phyloP scores from a whole-genome alignment of 2,797 vertebrate genomes.

The Telmatherina bonti region DNA sequence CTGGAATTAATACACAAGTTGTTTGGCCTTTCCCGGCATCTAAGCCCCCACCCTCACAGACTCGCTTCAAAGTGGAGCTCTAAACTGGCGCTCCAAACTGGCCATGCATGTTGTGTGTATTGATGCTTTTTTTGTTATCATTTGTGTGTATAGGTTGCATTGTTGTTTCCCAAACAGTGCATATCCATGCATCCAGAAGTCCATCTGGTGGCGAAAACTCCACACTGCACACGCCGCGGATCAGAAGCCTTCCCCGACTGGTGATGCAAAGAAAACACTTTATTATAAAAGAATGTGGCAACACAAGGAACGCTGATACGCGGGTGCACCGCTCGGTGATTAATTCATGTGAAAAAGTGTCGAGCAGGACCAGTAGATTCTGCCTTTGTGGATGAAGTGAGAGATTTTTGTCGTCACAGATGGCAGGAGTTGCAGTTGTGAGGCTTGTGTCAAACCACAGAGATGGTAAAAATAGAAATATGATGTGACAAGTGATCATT shows the following conservation, averaged over 20 bases:
- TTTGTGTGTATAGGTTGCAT: conserved; percentile 14
- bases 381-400: too few species aligned
- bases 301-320: not conserved
- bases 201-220: conserved; percentile 81
- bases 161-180: conserved; percentile 19
- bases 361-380: not conserved
- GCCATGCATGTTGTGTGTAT: not conserved
- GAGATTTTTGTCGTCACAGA: too few species aligned
- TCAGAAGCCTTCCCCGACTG: not conserved
- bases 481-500: too few species aligned
- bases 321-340: not conserved
- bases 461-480: too few species aligned
- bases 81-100: conserved; percentile 24
- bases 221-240: conserved; percentile 66
- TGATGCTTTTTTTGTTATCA: not conserved
- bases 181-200: conserved; percentile 64
- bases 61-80: conserved; percentile 14
- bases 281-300: not conserved
- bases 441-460: too few species aligned
- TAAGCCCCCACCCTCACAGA: conserved; percentile 27
- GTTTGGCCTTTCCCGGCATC: conserved; percentile 31
- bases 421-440: too few species aligned
- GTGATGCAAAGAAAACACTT: not conserved
- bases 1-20: conserved; percentile 76
- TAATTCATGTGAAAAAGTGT: not conserved